Evolutionary conservation across 2,797 vertebrate genomes (phyloP).

Genomic region (Kryptolebias ocellatus): DNA sequence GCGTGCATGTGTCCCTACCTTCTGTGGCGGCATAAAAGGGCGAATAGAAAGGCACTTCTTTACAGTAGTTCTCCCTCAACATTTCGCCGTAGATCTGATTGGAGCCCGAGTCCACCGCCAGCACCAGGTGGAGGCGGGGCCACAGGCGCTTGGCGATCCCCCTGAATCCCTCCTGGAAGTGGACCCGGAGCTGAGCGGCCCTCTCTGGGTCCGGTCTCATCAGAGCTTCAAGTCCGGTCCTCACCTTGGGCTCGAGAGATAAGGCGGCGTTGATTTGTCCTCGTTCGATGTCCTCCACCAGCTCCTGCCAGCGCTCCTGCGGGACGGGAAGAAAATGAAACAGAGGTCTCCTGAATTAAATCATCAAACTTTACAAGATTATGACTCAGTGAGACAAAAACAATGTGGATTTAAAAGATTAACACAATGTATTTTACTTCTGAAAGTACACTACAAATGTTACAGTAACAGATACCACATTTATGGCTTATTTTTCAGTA

Average conservation of each 20-base stretch:
- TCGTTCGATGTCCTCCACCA: constrained; percentile 82
- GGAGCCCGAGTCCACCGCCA: constrained; percentile 83
- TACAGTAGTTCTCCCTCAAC: constrained; percentile 83
- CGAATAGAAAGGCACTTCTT: constrained; percentile 89
- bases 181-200: constrained; percentile 78
- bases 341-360: constrained; percentile 17
- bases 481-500: not conserved
- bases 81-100: constrained; percentile 87
- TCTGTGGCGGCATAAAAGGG: constrained; percentile 87
- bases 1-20: constrained; percentile 74
- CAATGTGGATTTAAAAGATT: too few species aligned
- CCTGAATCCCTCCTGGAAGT: constrained; percentile 80
- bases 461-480: not conserved
- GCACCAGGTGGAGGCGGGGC: constrained; percentile 87
- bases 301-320: constrained; percentile 78
- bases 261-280: constrained; percentile 79
- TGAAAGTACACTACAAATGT: not conserved
- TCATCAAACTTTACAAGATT: too few species aligned
- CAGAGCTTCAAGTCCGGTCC: constrained; percentile 73
- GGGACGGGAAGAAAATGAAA: constrained; percentile 14
- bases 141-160: constrained; percentile 87
- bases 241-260: constrained; percentile 69
- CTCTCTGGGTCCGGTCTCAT: constrained; percentile 78
- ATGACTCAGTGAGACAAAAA: too few species aligned
- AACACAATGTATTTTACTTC: not conserved